These are phyloP conservation scores for Poeciliopsis turneri DNA, from an alignment of 2,797 vertebrate species.

Conservation along the genomic window DNA sequence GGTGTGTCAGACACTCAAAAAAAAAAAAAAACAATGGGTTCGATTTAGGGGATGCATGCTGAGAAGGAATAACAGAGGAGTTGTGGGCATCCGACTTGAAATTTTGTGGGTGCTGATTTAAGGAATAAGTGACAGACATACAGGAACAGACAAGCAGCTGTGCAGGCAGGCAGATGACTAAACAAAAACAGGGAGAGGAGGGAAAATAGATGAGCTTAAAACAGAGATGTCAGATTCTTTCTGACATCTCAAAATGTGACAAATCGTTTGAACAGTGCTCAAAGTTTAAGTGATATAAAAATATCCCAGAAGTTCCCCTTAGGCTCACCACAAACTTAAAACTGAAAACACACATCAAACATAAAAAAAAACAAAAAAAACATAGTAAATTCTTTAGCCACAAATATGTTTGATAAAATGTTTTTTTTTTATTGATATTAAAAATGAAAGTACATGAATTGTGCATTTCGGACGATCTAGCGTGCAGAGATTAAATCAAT, in stretches of 20 bases:
- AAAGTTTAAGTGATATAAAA: constrained; percentile 62
- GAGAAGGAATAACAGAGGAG: constrained; percentile 46
- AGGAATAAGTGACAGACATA: constrained; percentile 30
- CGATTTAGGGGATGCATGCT: constrained; percentile 53
- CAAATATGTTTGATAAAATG: constrained; percentile 84
- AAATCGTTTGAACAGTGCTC: constrained; percentile 71
- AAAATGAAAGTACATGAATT: constrained; percentile 89
- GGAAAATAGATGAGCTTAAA: constrained; percentile 62
- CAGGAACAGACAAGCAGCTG: constrained; percentile 32
- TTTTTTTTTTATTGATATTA: constrained; percentile 88
- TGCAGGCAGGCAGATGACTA: constrained; percentile 20
- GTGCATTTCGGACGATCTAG: constrained; percentile 88
- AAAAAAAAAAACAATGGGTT: constrained; percentile 28
- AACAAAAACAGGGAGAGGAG: constrained; percentile 24
- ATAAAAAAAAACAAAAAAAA: constrained; percentile 6
- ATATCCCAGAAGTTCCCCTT: constrained; percentile 46
- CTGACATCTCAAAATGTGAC: constrained; percentile 58
- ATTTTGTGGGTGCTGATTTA: constrained; percentile 62
- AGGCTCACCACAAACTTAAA: constrained; percentile 22
- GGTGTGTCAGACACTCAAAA: constrained; percentile 56
- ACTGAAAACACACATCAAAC: constrained; percentile 24
- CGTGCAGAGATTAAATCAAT: constrained; percentile 88
- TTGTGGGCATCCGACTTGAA: constrained; percentile 39
- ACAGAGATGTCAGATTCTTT: constrained; percentile 56
- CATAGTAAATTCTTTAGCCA: constrained; percentile 52